Percentiles rank a stretch among this genome's conserved stretches.
phyloP scores from a whole-genome alignment of 2,113 vertebrate genomes.

The Butorides virescens region DNA sequence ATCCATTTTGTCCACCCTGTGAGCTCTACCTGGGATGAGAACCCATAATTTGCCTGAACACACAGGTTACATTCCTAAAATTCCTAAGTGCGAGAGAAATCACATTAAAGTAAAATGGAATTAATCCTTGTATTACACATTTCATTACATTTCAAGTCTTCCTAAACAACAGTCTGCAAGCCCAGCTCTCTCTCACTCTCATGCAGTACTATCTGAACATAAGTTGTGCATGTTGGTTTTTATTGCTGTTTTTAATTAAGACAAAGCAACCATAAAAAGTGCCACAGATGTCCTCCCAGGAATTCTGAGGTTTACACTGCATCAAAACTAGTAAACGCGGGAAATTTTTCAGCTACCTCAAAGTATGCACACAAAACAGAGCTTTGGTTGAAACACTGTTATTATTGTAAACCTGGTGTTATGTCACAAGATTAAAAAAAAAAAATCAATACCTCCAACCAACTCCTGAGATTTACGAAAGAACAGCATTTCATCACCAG shows the following conservation, averaged over 20 bases:
- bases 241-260: neutral
- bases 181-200: neutral
- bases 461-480: neutral
- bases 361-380: neutral
- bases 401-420: neutral
- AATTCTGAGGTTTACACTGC: neutral
- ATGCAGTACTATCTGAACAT: neutral
- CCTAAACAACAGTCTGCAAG: neutral
- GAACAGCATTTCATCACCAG: neutral
- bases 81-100: neutral
- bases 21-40: neutral
- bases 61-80: neutral
- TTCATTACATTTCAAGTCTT: neutral
- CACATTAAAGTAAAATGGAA: neutral
- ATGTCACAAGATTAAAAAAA: neutral
- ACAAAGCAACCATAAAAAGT: neutral
- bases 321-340: neutral
- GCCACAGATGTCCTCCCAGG: neutral
- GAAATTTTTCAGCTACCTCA: neutral
- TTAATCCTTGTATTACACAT: neutral
- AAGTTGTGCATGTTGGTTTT: fast-evolving
- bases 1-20: neutral
- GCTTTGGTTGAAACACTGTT: neutral
- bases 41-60: neutral
- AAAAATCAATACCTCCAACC: neutral